A percentile compares a stretch with the other conserved stretches of the same genome.
Evolutionary conservation across 2,113 vertebrate genomes (phyloP).

Genomic region (Tricholaema leucomelas): DNA sequence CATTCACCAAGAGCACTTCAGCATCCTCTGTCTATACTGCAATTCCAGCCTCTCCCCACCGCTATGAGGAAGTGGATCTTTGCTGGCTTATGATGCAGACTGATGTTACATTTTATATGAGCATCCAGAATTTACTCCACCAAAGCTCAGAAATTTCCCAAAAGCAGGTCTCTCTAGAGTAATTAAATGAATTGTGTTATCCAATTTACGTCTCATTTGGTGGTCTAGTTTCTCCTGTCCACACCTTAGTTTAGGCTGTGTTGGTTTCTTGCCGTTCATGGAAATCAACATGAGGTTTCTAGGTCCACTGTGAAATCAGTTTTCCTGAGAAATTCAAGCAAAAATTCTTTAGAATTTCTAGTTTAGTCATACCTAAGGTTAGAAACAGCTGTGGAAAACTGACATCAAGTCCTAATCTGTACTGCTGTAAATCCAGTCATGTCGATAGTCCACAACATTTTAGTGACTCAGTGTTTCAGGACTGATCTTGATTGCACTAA

Average conservation of each 20-base stretch:
- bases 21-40: neutral
- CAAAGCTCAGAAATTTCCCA: neutral
- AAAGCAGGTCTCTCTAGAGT: neutral
- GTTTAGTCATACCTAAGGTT: neutral
- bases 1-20: neutral
- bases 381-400: neutral
- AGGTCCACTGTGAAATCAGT: neutral
- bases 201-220: neutral
- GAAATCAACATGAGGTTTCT: neutral
- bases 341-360: neutral
- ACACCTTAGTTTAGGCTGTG: neutral
- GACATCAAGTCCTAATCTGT: neutral
- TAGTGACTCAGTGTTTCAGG: neutral
- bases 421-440: neutral
- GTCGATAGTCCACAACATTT: neutral
- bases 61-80: neutral
- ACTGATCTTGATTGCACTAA: neutral
- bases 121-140: neutral
- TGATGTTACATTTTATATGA: neutral
- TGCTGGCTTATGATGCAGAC: neutral
- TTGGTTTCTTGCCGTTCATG: neutral
- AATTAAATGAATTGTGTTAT: neutral
- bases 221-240: neutral
- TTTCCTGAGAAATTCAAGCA: neutral
- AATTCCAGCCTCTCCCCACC: neutral